phyloP scores from a whole-genome alignment of 2,797 vertebrate species.

The Typhlichthys subterraneus region DNA sequence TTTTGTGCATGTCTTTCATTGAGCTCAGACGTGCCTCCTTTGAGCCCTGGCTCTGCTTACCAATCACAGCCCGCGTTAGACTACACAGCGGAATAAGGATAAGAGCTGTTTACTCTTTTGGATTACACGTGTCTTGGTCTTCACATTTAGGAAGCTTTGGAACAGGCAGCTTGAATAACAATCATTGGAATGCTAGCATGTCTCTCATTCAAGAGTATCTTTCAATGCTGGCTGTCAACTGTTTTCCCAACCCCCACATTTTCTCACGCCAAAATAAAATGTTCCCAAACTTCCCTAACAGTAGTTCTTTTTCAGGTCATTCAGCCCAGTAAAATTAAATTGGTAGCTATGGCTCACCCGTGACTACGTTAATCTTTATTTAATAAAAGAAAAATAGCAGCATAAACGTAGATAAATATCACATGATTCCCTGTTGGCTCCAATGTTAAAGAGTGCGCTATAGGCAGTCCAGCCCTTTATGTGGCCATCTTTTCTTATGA shows the following conservation, averaged over 20 bases:
- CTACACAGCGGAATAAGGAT: slow-evolving; percentile 49
- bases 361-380: slow-evolving; percentile 38
- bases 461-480: slow-evolving; percentile 46
- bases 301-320: slow-evolving; percentile 45
- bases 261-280: slow-evolving; percentile 71
- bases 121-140: slow-evolving; percentile 46
- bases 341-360: slow-evolving; percentile 22
- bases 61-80: slow-evolving; percentile 32
- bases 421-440: slow-evolving; percentile 27
- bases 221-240: slow-evolving; percentile 58
- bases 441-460: slow-evolving; percentile 26
- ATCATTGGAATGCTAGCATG: slow-evolving; percentile 72
- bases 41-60: slow-evolving; percentile 15
- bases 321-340: slow-evolving; percentile 42
- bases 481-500: slow-evolving; percentile 54
- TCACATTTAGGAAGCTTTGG: slow-evolving; percentile 50
- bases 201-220: slow-evolving; percentile 71
- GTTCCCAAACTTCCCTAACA: slow-evolving; percentile 33
- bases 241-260: slow-evolving; percentile 55
- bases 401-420: slow-evolving; percentile 8
- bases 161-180: slow-evolving; percentile 61
- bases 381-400: slow-evolving; percentile 26
- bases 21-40: slow-evolving; percentile 53
- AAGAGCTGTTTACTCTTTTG: slow-evolving; percentile 65
- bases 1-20: slow-evolving; percentile 47